phyloP scores from a whole-genome alignment of 1,140 invertebrate species.

The Leptonema lineaticorne region DNA sequence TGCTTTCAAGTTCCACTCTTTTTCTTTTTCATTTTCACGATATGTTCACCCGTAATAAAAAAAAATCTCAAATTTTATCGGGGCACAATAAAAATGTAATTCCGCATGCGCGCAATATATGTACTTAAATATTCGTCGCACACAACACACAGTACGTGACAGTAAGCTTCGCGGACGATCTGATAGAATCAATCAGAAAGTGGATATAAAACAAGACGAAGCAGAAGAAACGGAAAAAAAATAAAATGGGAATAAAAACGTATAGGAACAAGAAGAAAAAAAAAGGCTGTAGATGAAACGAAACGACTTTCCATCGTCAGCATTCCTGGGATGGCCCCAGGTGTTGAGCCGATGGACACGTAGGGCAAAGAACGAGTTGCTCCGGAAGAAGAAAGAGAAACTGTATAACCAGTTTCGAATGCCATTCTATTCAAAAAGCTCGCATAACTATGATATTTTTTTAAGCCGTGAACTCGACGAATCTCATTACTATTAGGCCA shows the following conservation, averaged over 20 bases:
- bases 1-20: too few relatives aligned
- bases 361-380: conserved; percentile 16
- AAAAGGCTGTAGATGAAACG: neutral
- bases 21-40: too few relatives aligned
- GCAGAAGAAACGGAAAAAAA: neutral
- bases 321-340: conserved; percentile 21
- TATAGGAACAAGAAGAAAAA: too few relatives aligned
- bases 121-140: neutral
- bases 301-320: conserved; percentile 27
- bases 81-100: too few relatives aligned
- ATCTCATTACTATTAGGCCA: too few relatives aligned
- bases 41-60: too few relatives aligned
- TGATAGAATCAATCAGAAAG: neutral
- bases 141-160: too few relatives aligned
- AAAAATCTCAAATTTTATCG: too few relatives aligned
- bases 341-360: conserved; percentile 13
- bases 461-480: neutral
- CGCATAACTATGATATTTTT: conserved; percentile 14
- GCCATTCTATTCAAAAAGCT: conserved; percentile 2
- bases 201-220: neutral
- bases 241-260: too few relatives aligned
- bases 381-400: conserved; percentile 26
- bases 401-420: conserved; percentile 23
- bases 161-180: too few relatives aligned
- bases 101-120: too few relatives aligned